Evolutionary conservation across 2,888 invertebrate species (phyloP).

Genomic region (Apamea monoglypha): DNA sequence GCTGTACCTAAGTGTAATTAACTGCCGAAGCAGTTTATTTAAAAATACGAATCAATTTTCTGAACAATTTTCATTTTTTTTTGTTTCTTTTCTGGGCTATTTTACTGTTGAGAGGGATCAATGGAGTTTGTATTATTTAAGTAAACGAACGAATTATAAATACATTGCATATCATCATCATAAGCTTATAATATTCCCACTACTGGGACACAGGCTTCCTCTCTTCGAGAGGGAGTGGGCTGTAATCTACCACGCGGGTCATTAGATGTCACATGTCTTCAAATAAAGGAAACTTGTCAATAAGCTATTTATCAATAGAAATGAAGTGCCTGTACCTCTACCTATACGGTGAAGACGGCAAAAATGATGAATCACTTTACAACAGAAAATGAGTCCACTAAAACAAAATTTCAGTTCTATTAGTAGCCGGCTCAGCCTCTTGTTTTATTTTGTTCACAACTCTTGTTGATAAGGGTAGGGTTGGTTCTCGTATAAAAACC

Average conservation of each 20-base stretch:
- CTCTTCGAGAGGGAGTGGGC: neutral
- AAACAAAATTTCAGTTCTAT: neutral
- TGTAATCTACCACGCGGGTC: neutral
- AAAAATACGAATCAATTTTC: slow-evolving; percentile 27
- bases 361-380: neutral
- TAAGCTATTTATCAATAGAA: neutral
- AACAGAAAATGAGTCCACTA: neutral
- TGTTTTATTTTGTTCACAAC: slow-evolving; percentile 23
- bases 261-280: neutral
- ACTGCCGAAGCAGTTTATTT: slow-evolving; percentile 39
- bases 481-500: slow-evolving; percentile 56
- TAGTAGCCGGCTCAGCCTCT: neutral
- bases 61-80: neutral
- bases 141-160: neutral
- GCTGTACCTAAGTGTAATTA: slow-evolving; percentile 56
- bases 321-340: no score
- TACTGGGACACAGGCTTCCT: neutral
- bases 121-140: neutral
- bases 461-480: slow-evolving; percentile 49
- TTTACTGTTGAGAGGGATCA: neutral
- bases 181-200: neutral
- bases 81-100: neutral
- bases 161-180: neutral
- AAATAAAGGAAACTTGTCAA: neutral
- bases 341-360: neutral